Percentiles rank a stretch among this genome's conserved stretches.
Evolutionary conservation across 1,140 invertebrate species (phyloP).

Genomic region (Popillia japonica): DNA sequence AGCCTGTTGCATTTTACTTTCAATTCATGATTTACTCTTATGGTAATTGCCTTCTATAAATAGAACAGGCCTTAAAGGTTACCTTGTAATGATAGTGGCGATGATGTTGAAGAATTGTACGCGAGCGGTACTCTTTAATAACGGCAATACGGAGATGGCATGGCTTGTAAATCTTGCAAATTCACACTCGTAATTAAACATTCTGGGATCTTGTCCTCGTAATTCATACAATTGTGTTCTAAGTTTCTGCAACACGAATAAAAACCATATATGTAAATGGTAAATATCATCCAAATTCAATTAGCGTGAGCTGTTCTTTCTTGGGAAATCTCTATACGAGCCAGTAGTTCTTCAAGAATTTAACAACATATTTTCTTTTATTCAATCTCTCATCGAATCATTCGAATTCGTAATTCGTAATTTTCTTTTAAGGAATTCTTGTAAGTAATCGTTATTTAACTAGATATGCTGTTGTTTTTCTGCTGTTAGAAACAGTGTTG

Average conservation of each 20-base stretch:
- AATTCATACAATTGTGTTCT: background rate
- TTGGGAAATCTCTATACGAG: too few species aligned
- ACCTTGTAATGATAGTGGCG: constrained; percentile 33
- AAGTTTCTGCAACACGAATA: background rate
- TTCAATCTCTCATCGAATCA: too few species aligned
- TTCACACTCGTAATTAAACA: constrained; percentile 22
- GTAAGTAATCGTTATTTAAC: too few species aligned
- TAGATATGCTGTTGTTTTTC: too few species aligned
- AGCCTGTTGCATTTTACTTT: constrained; percentile 23
- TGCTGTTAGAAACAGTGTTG: too few species aligned
- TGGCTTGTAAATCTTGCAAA: constrained; percentile 14
- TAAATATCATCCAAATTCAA: too few species aligned
- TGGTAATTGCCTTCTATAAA: constrained; percentile 35
- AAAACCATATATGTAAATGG: background rate
- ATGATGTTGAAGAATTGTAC: constrained; percentile 18
- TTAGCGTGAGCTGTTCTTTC: too few species aligned
- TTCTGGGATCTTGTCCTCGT: background rate
- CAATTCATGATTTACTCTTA: constrained; percentile 34
- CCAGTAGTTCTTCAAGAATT: too few species aligned
- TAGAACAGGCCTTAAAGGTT: constrained; percentile 33
- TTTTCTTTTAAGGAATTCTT: too few species aligned
- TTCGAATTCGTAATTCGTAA: too few species aligned
- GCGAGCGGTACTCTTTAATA: constrained; percentile 19
- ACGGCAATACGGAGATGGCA: constrained; percentile 6
- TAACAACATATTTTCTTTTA: too few species aligned